Percentiles rank a stretch among this genome's conserved stretches.
Conservation (phyloP, 1,140 invertebrate genomes). For the Trachymyrmex septentrionalis region DNA sequence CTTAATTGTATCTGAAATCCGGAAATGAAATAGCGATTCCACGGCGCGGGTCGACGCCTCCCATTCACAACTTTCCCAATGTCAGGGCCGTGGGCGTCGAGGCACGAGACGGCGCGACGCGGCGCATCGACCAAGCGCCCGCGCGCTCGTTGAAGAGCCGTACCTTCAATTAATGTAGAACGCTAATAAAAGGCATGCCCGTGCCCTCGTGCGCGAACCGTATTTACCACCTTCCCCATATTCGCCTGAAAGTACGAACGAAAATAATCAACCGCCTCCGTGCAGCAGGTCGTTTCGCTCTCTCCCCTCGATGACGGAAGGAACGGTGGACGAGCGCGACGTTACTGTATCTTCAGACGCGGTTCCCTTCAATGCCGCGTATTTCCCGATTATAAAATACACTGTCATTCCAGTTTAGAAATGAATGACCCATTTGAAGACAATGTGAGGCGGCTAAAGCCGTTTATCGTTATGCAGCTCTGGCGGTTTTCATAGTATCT, state of each 20-base stretch:
- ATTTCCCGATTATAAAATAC: background rate
- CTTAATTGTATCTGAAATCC: constrained; percentile 49
- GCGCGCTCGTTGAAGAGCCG: constrained; percentile 37
- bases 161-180: constrained; percentile 56
- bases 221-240: background rate
- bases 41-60: constrained; percentile 45
- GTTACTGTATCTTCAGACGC: background rate
- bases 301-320: background rate
- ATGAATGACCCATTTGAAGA: constrained; percentile 21
- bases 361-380: background rate
- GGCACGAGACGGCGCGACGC: constrained; percentile 60
- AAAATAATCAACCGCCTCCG: background rate
- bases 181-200: constrained; percentile 20
- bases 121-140: constrained; percentile 61
- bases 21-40: constrained; percentile 13
- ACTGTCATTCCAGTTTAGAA: background rate
- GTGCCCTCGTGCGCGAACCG: background rate
- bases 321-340: background rate
- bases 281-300: background rate
- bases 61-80: constrained; percentile 62
- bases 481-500: background rate
- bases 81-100: constrained; percentile 63
- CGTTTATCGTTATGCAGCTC: background rate
- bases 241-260: background rate
- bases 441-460: constrained; percentile 8